Percentiles rank a stretch among this genome's conserved stretches.
phyloP scores from a whole-genome alignment of 2,113 vertebrate species.

The Onychostruthus taczanowskii region DNA sequence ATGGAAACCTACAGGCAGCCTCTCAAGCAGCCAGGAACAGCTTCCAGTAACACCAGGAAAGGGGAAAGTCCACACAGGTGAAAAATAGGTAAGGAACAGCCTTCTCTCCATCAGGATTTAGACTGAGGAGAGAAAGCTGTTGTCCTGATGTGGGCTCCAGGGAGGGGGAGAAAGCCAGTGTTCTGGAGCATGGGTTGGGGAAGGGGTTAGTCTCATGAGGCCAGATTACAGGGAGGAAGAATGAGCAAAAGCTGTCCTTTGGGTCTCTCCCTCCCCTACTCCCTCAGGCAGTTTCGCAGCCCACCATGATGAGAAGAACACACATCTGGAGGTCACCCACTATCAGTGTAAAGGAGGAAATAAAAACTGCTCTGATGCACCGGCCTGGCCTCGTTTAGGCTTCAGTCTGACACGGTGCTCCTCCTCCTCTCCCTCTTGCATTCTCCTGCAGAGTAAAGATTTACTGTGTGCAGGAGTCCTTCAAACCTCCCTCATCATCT shows the following conservation, averaged over 20 bases:
- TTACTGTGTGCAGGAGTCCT: slow-evolving; percentile 8
- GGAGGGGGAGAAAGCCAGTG: neutral
- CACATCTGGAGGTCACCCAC: slow-evolving; percentile 41
- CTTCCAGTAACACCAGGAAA: neutral
- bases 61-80: neutral
- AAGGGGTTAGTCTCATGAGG: neutral
- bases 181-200: neutral
- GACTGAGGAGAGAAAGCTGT: neutral
- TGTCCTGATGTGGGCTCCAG: neutral
- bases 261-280: neutral
- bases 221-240: neutral
- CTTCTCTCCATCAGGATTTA: neutral
- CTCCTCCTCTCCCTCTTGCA: slow-evolving; percentile 40
- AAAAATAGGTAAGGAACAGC: neutral
- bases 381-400: neutral
- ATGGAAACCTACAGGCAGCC: neutral
- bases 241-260: neutral
- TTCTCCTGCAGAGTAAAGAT: slow-evolving; percentile 20
- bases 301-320: slow-evolving; percentile 23
- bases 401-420: slow-evolving; percentile 30
- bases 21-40: neutral
- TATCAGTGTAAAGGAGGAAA: slow-evolving; percentile 23
- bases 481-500: slow-evolving; percentile 32
- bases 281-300: slow-evolving; percentile 38
- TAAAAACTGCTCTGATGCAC: neutral